Base-by-base conservation (phyloP, 1,140 invertebrate genomes). In the Parasteatoda tepidariorum region DNA sequence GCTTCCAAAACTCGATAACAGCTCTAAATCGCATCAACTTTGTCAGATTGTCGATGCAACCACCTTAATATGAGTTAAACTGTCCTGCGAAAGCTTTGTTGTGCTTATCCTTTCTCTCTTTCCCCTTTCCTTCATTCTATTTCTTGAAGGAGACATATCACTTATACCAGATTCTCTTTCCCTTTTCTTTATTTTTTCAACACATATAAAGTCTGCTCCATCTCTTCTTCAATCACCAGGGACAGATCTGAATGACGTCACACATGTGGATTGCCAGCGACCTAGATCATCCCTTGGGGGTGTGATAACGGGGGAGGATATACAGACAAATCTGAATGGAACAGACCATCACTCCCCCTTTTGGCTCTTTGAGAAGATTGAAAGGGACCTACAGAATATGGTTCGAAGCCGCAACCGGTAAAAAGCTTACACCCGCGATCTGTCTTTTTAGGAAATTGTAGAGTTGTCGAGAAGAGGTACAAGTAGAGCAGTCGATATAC, bases 21-120 rank as follows among this genome's bases (percentile, higher is more conserved):
- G 75, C 62, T 38, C 28, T 79, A 79, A 79, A 79, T 79, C 66
- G 66, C 78, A 64, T 81, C 78, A 70, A 62, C 78, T 57, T 62
- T 68, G 78, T 70, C 78, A 68, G 66, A 68, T 57, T 34, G 66
- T 70, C 78, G 78, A 79, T 79, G 66, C 55, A 48, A 34, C 78
- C 78, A 70, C 78, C 75, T 79, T 79, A 79, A 79, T 79, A 67
- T 67, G 75, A 79, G 75, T 79, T 79, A 79, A 79, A 79, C 75
- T 79, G 75, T 38, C 64, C 30, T 62, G 75, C 67, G 75, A 79
- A 79, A 79, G 75, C 75, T 79, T 79, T 79, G 75, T 79, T 79
- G 75, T 79, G 75, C 75, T 79, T 79, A 54, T 66, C 61, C 48
- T 79, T 79, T 79, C 48, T 48, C 33, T 64, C 59, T 62, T 55